A percentile compares a stretch with the other conserved stretches of the same genome.
Evolutionary conservation across 2,797 vertebrate genomes (phyloP).

Genomic region (Cyclopterus lumpus): DNA sequence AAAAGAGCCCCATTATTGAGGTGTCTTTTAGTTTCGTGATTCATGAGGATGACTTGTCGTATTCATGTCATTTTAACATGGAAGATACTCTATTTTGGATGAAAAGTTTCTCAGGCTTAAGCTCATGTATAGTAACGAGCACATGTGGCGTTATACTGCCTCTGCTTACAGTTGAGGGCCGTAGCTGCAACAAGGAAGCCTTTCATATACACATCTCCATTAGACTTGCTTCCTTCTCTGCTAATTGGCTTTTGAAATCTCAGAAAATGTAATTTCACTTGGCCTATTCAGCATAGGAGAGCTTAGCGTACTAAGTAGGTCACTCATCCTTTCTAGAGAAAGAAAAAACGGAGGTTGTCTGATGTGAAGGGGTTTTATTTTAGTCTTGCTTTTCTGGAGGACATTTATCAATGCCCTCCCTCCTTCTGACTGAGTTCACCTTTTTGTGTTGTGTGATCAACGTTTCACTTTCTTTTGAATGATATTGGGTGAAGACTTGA

Average conservation of each 20-base stretch:
- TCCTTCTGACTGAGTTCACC: slow-evolving; percentile 42
- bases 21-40: slow-evolving; percentile 9
- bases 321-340: slow-evolving; percentile 69
- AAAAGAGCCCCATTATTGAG: slow-evolving; percentile 11
- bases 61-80: slow-evolving; percentile 26
- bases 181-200: slow-evolving; percentile 59
- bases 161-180: slow-evolving; percentile 19
- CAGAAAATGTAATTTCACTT: slow-evolving; percentile 74
- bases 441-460: slow-evolving; percentile 43
- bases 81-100: slow-evolving; percentile 10
- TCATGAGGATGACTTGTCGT: slow-evolving; percentile 19
- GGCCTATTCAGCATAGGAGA: slow-evolving; percentile 65
- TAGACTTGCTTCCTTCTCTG: slow-evolving; percentile 47
- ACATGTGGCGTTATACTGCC: slow-evolving; percentile 12
- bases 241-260: slow-evolving; percentile 73
- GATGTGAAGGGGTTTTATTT: slow-evolving; percentile 79
- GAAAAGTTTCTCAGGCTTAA: slow-evolving; percentile 15
- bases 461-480: slow-evolving; percentile 17
- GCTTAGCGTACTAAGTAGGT: slow-evolving; percentile 81
- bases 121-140: slow-evolving; percentile 20
- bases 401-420: slow-evolving; percentile 74
- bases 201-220: slow-evolving; percentile 68
- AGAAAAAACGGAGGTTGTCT: slow-evolving; percentile 67
- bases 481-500: slow-evolving; percentile 1
- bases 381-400: slow-evolving; percentile 64